These are phyloP conservation scores for Beaufortia kweichowensis DNA, from an alignment of 2,113 vertebrate genomes.

Conservation along the genomic window DNA sequence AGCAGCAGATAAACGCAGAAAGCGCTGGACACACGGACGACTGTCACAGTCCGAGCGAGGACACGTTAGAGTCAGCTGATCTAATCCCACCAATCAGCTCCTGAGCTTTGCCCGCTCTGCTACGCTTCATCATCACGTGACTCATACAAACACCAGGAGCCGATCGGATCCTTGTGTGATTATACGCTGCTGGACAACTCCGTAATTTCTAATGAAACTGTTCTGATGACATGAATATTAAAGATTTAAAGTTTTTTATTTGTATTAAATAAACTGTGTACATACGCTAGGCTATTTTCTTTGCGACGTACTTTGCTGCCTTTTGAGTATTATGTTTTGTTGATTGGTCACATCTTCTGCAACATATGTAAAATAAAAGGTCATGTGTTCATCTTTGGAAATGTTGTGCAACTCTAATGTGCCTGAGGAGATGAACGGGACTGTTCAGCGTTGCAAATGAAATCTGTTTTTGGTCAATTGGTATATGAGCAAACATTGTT, in stretches of 20 bases:
- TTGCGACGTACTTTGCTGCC: conserved; percentile 79
- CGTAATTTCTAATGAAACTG: conserved; percentile 65
- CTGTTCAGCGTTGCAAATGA: conserved; percentile 51
- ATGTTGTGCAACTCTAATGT: conserved; percentile 10
- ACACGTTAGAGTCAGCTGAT: conserved; percentile 49
- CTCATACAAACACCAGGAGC: conserved; percentile 59
- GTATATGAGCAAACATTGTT: conserved; percentile 58
- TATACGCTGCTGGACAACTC: conserved; percentile 64
- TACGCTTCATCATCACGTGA: conserved; percentile 37
- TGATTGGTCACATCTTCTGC: background rate
- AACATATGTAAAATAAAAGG: conserved; percentile 33
- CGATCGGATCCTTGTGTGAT: conserved; percentile 70
- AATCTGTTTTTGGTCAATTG: conserved; percentile 58
- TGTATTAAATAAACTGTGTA: conserved; percentile 88
- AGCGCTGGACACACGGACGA: conserved; percentile 51
- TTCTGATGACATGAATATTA: conserved; percentile 67
- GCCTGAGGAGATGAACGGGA: conserved; percentile 23
- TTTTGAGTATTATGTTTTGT: conserved; percentile 79
- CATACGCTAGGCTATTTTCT: conserved; percentile 75
- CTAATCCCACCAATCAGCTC: conserved; percentile 64
- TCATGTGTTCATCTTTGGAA: conserved; percentile 12
- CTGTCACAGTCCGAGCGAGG: conserved; percentile 57
- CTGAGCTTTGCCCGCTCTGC: conserved; percentile 70
- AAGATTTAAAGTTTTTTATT: conserved; percentile 60
- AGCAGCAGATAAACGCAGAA: conserved; percentile 81